These are phyloP conservation scores for Onychorhynchus coronatus DNA, from an alignment of 2,113 vertebrate species.

Conservation along the genomic window DNA sequence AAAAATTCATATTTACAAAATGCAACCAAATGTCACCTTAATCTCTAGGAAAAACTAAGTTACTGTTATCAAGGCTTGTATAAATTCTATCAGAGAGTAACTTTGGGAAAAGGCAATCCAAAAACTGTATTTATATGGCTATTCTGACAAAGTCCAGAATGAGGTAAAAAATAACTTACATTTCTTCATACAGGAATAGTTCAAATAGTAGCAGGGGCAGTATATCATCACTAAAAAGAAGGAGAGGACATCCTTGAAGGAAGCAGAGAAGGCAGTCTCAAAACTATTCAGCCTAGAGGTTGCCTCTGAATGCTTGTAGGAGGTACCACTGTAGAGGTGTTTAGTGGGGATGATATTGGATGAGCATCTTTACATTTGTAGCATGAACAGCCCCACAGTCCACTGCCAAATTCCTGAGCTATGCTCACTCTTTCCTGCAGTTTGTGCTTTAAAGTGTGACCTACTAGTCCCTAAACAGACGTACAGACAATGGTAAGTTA, in stretches of 20 bases:
- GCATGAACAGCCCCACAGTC: neutral
- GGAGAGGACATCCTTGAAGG: neutral
- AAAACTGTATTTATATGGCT: neutral
- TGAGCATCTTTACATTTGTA: neutral
- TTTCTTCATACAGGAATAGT: neutral
- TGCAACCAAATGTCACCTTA: neutral
- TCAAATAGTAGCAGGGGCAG: neutral
- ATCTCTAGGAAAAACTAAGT: neutral
- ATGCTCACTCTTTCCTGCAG: neutral
- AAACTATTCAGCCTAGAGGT: neutral
- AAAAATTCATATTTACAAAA: neutral
- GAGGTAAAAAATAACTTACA: neutral
- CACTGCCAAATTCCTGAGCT: neutral
- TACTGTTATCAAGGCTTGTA: neutral
- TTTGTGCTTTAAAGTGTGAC: neutral
- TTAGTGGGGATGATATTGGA: neutral
- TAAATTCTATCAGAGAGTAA: neutral
- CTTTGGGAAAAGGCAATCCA: neutral
- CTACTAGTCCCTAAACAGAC: neutral
- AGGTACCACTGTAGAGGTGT: neutral
- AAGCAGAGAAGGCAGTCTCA: neutral
- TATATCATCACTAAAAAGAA: neutral
- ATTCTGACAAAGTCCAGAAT: neutral
- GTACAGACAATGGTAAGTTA: neutral
- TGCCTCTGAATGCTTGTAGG: neutral